These are phyloP conservation scores for Istiophorus platypterus DNA, from an alignment of 2,113 vertebrate genomes.

Conservation along the genomic window DNA sequence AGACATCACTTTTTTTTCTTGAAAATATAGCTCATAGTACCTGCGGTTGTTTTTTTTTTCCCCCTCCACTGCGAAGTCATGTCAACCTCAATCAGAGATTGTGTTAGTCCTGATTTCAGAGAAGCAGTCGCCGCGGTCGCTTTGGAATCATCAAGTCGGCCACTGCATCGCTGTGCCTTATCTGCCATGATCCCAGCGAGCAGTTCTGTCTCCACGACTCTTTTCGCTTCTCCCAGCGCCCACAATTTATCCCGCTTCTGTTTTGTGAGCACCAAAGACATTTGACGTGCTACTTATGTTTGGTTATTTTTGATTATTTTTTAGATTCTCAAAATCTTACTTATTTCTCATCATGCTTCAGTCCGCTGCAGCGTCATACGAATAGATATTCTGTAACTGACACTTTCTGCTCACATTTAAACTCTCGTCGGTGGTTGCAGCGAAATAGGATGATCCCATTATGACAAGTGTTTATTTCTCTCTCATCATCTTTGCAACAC, in stretches of 20 bases:
- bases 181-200: constrained; percentile 68
- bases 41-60: constrained; percentile 31
- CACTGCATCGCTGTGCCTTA: constrained; percentile 50
- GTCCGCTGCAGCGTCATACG: neutral
- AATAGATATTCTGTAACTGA: constrained; percentile 26
- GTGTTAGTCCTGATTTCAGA: constrained; percentile 64
- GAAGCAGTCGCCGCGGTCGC: constrained; percentile 53
- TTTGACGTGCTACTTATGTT: constrained; percentile 62
- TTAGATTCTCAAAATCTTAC: too few species aligned
- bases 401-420: constrained; percentile 32
- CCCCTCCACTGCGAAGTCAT: constrained; percentile 23
- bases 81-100: constrained; percentile 64
- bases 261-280: constrained; percentile 54
- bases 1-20: constrained; percentile 35
- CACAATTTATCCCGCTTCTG: constrained; percentile 53
- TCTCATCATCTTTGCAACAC: constrained; percentile 22
- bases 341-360: constrained; percentile 32
- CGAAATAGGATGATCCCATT: constrained; percentile 31
- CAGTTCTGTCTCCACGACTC: constrained; percentile 70
- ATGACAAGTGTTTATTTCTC: constrained; percentile 15
- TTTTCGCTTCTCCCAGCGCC: constrained; percentile 66
- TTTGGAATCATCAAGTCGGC: constrained; percentile 68
- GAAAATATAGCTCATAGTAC: constrained; percentile 21
- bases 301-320: constrained; percentile 8
- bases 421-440: constrained; percentile 19